These are phyloP conservation scores for Dermatemys mawii DNA, from an alignment of 2,113 vertebrate species.

Conservation along the genomic window DNA sequence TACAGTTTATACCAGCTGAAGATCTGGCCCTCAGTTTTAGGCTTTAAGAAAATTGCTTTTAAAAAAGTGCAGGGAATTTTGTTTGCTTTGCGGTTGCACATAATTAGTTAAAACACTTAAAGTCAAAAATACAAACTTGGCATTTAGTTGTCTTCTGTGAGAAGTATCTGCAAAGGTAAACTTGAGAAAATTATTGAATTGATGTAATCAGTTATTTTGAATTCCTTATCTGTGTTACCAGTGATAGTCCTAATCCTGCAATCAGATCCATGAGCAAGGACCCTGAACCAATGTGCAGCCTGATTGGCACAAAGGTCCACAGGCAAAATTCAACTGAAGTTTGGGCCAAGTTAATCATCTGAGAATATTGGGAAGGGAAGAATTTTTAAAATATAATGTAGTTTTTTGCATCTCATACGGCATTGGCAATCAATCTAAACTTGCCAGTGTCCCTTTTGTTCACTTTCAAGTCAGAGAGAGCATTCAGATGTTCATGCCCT, in stretches of 20 bases:
- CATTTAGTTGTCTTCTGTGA: conserved; percentile 58
- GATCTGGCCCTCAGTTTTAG: conserved; percentile 15
- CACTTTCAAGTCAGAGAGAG: not conserved
- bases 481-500: not conserved
- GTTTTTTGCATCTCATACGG: not conserved
- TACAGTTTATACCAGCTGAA: conserved; percentile 45
- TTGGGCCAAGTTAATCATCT: conserved; percentile 18
- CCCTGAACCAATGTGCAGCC: conserved; percentile 23
- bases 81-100: conserved; percentile 39
- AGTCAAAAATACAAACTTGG: conserved; percentile 53
- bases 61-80: conserved; percentile 52
- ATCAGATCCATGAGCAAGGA: conserved; percentile 70
- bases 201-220: conserved; percentile 65
- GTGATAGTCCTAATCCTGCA: conserved; percentile 69
- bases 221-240: conserved; percentile 73
- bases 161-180: conserved; percentile 33
- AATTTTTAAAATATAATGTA: conserved; percentile 43
- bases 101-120: conserved; percentile 63
- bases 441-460: not conserved
- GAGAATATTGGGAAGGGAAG: conserved; percentile 27
- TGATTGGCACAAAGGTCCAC: conserved; percentile 57
- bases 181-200: conserved; percentile 51
- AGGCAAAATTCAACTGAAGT: conserved; percentile 59
- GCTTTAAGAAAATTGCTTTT: not conserved
- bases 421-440: not conserved